Evolutionary conservation across 2,797 vertebrate species (phyloP), one percentile per base, ranked within the genome.

Genomic region (Falco peregrinus): DNA sequence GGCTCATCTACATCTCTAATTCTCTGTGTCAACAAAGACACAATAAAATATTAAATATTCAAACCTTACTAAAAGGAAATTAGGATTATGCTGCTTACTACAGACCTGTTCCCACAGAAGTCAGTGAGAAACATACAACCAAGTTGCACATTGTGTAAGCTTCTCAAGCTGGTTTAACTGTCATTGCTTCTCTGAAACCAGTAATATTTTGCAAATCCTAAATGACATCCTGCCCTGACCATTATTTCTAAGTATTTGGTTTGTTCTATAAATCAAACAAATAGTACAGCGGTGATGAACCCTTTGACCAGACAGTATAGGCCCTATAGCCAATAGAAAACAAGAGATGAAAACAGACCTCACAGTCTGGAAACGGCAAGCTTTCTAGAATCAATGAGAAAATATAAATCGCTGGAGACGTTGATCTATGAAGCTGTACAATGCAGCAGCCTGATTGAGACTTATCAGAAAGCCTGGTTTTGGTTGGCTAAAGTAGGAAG

Each of bases 381-480:
- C 41, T 86, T 50, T 76, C 60, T 45, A 47, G 53, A 92, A 95
- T 94, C 87, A 78, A 88, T 90, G 86, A 33, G 61, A 85, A 81
- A 65, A 82, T 76, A 94, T 74, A 89, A 87, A 95, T 91, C 93
- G 90, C 83, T 54, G 19, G 47, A 71, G 90, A 95, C 92, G 80
- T 10, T 95, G 95, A 95, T 87, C 89, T 93, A 89, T 91, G 88
- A 84, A 91, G 89, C 82, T 88, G 48, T 33, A 90, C 68, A 50
- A 81, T 29, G 65, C 79, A 78, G 87, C 2, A 31, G 70, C 59
- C 83, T 94, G 73, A 89, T 37, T 75, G 65, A 93, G 77, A 94
- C 89, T 67, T 87, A 93, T 35, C 93, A 94, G 75, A 87, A 93
- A 84, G 75, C 73, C 85, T 43, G 59, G n/a, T 82, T 96, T 61